Base-by-base conservation (phyloP, 2,888 invertebrate genomes). In the Papilio demoleus region DNA sequence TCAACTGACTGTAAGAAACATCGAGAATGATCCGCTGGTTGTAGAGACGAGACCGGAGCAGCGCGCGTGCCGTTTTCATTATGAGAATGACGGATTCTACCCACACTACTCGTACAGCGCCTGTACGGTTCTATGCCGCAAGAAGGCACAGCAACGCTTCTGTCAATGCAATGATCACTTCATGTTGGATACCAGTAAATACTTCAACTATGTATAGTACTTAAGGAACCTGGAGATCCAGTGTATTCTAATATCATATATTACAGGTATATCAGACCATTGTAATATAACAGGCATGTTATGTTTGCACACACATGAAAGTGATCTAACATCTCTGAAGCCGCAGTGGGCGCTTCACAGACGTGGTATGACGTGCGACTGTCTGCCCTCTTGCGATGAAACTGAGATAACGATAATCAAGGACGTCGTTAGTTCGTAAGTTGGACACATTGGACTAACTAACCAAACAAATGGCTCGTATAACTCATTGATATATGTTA, bases 121-220 rank as follows among this genome's bases (percentile, higher is more conserved):
- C 0, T 97, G 96, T 77, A 94, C 94, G 0, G 94, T 96, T 0
- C 94, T 95, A 68, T 96, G 96, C 74, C 93, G 96, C 58, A 95
- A 95, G 81, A 87, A 90, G 70, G 94, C 94, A 0, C 95, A 96
- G 77, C 75, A 94, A 24, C 82, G 90, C 19, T 76, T 90, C 4
- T 96, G 96, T 79, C 93, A 94, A 61, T 96, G 96, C 82, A 94
- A 94, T 47, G 95, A 95, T 75, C 96, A 96, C 79, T 90, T 95
- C 60, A 95, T 95, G 87, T 94, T 95, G 0, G 94, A 93, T 70
- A 92, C 95, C 4, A 84, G 95, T 95, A 77, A 82, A 36, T 62
- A 40, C 61, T 61, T 6, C 38, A 12, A 14, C 14, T 14, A 4
- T 64, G 38, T 38, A 14, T 38, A 38, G 14, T 2, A 14, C 12